Evolutionary conservation across 2,888 invertebrate genomes (phyloP), one percentile per base, ranked within the genome.

Genomic region (Seira musarum): DNA sequence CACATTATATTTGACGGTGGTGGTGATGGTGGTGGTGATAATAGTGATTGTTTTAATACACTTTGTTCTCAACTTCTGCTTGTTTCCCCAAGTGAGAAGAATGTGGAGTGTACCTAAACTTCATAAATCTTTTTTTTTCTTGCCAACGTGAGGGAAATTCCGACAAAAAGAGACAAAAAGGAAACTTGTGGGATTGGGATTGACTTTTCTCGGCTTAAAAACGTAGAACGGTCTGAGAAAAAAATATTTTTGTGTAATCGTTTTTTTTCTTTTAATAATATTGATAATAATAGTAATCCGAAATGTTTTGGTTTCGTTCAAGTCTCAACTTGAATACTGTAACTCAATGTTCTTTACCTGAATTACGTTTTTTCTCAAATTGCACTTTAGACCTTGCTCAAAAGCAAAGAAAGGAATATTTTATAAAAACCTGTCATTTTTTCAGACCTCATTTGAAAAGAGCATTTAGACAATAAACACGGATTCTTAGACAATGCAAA

Each of bases 71-170:
- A 3, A 13, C 21, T 60, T 60, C 30, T 30, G 30, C 30, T 60
- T 3, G 6, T 6, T 40, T 40, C 40, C 40, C 40, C 6, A 40
- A 40, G 40, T 40, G 40, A 40, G 60, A 60, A 19, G 60, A 60
- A 21, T 60, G 19, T 60, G n/a, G 24, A 35, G 24, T 15, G 65
- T 68, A 57, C 60, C 60, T 66, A 46, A 75, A 57, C 66, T 75
- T 80, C 71, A 73, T 80, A 80, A 80, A 80, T 80, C 80, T 80
- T 80, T 64, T 70, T 35, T 40, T 63, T 68, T 46, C 35, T 40
- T 25, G n/a, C 19, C 61, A 67, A 70, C 63, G 10, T 61, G 21
- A 63, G 53, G 80, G 69, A 68, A 74, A 70, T 71, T 71, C 80
- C 75, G 80, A 80, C 80, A 80, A 71, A 25, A 57, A 72, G 61